Percentiles rank a stretch among this genome's conserved stretches.
These are phyloP conservation scores for Spodoptera littoralis DNA, from an alignment of 2,888 invertebrate genomes.

Conservation along the genomic window DNA sequence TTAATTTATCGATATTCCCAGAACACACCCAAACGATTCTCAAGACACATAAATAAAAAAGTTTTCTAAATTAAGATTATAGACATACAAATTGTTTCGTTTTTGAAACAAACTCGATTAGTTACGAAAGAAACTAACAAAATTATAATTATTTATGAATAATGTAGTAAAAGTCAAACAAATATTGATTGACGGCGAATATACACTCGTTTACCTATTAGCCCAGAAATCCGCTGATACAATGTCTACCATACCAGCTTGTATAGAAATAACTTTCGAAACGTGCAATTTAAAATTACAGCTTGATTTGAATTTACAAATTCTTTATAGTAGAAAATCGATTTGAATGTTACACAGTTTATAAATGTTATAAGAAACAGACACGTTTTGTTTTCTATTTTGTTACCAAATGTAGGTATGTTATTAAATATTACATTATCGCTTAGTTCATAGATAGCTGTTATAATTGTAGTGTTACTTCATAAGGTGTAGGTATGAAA, in stretches of 20 bases:
- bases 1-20: conserved; percentile 32
- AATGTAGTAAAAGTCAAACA: conserved; percentile 17
- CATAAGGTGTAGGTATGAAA: conserved; percentile 4
- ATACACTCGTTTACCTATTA: conserved; percentile 36
- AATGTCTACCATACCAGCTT: conserved; percentile 34
- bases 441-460: conserved; percentile 16
- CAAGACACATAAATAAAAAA: background rate
- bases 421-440: conserved; percentile 21
- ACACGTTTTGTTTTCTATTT: conserved; percentile 28
- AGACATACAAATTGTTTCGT: too few species aligned
- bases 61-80: too few species aligned
- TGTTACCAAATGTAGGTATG: conserved; percentile 26
- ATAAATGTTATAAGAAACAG: conserved; percentile 37
- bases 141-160: too few species aligned
- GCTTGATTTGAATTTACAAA: conserved; percentile 42
- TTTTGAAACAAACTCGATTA: too few species aligned
- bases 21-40: conserved; percentile 27
- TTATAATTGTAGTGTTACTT: conserved; percentile 8
- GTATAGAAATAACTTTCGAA: conserved; percentile 53
- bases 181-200: conserved; percentile 34
- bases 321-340: conserved; percentile 35
- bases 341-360: conserved; percentile 25
- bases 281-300: conserved; percentile 43
- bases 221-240: conserved; percentile 38
- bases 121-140: too few species aligned